These are phyloP conservation scores for Crotalus tigris DNA, from an alignment of 2,113 vertebrate genomes.

Conservation along the genomic window DNA sequence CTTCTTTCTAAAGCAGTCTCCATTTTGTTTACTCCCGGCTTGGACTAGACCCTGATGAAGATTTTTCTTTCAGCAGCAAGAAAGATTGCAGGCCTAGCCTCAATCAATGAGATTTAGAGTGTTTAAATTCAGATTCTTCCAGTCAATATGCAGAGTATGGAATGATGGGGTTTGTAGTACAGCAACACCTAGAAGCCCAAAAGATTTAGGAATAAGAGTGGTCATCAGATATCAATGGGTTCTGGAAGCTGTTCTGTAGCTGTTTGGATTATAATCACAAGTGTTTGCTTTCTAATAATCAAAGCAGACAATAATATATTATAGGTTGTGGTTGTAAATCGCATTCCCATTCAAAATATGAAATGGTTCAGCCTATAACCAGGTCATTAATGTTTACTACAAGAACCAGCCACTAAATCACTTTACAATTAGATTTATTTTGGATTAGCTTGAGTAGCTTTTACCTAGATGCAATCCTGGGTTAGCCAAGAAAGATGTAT, in stretches of 20 bases:
- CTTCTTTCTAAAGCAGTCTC: too few species aligned
- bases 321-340: neutral
- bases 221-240: neutral
- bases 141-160: neutral
- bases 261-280: neutral
- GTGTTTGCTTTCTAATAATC: neutral
- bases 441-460: neutral
- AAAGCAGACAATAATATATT: neutral
- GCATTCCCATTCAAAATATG: neutral
- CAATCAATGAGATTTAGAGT: neutral
- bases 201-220: neutral
- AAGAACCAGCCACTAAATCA: neutral
- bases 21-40: too few species aligned
- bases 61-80: neutral
- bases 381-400: neutral
- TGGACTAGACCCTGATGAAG: too few species aligned
- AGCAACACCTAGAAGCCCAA: neutral
- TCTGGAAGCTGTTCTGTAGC: neutral
- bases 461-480: neutral
- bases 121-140: neutral
- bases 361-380: neutral
- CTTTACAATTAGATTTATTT: neutral
- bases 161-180: neutral
- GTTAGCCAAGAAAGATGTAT: neutral
- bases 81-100: neutral